Base-by-base conservation (phyloP, 2,113 vertebrate genomes). In the Mus musculus region DNA sequence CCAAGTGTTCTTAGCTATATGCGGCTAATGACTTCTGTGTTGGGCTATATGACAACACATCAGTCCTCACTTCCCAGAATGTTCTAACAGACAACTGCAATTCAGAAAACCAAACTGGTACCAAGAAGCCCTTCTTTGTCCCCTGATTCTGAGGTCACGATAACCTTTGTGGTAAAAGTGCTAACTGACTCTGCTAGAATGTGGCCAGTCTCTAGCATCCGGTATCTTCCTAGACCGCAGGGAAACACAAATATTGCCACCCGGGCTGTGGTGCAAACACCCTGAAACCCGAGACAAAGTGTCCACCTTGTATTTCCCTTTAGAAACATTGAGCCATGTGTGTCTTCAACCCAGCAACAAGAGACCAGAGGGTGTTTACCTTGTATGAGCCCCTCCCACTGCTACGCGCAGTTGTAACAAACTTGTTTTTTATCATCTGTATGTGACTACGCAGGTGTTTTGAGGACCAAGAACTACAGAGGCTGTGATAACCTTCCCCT, bases 1-100 rank as follows among this genome's bases (percentile, higher is more conserved):
- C 36, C 69, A 78, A 36, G 80, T 12, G 36, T 46, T 28, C 81
- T n/a, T 1, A 85, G 88, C 61, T 36, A 49, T 28, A 11, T 0
- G 52, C 8, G 73, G 67, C 54, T 69, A 19, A 20, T 7, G 36
- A 33, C 73, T 46, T 61, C 20, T n/a, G 2, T 20, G 28, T 1
- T 16, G 24, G 56, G 19, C 5, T 20, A 4, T 3, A 46, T 22
- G 52, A 52, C 9, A 22, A 72, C 0, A 71, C n/a, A 67, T 80
- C 2, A 72, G 19, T 46, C 63, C 39, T 61, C 28, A 52, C 7
- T 56, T 81, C 72, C 88, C 88, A 85, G 84, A 96, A 96, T 92
- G 33, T 92, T 36, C 84, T 73, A 42, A 0, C 3, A 16, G 81
- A 19, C 0, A n/a, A 59, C 28, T 24, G 36, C 52, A 75, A 81